Evolutionary conservation across 2,888 invertebrate genomes (phyloP).

Genomic region (Crocallis elinguaria): DNA sequence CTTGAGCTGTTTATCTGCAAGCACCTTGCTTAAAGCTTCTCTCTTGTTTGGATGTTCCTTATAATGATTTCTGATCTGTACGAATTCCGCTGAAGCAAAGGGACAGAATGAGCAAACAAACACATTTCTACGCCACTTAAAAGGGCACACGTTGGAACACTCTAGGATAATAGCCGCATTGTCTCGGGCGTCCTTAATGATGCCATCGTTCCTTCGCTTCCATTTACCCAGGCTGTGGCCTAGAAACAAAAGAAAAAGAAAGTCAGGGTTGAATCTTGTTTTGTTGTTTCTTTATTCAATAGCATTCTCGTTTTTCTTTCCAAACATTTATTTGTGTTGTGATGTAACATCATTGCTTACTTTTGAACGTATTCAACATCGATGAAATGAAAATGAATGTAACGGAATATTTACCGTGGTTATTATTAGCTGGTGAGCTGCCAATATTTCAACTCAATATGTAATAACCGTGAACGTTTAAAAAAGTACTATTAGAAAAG

Average conservation of each 20-base stretch:
- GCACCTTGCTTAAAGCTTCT: not conserved
- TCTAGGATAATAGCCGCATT: slow-evolving; percentile 70
- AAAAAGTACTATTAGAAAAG: no score
- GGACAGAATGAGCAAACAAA: slow-evolving; percentile 69
- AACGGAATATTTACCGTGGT: no score
- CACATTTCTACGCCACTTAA: slow-evolving; percentile 64
- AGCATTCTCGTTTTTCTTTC: no score
- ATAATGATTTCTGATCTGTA: not conserved
- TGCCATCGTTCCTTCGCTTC: not conserved
- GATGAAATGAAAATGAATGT: no score
- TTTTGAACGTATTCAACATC: no score
- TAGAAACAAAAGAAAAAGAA: slow-evolving; percentile 14
- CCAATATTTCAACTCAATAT: no score
- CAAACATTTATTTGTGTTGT: no score
- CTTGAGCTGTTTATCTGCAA: not conserved
- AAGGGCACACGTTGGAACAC: slow-evolving; percentile 69
- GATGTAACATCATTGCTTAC: no score
- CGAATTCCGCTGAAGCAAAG: slow-evolving; percentile 9
- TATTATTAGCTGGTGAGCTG: no score
- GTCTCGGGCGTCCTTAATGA: slow-evolving; percentile 50
- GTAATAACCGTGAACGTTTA: no score
- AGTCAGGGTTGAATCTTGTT: no score
- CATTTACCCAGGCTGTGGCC: slow-evolving; percentile 1
- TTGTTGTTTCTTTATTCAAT: no score
- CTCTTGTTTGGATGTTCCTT: slow-evolving; percentile 1